Evolutionary conservation across 2,888 invertebrate genomes (phyloP), one percentile per base, ranked within the genome.

Genomic region (Mythimna vitellina): DNA sequence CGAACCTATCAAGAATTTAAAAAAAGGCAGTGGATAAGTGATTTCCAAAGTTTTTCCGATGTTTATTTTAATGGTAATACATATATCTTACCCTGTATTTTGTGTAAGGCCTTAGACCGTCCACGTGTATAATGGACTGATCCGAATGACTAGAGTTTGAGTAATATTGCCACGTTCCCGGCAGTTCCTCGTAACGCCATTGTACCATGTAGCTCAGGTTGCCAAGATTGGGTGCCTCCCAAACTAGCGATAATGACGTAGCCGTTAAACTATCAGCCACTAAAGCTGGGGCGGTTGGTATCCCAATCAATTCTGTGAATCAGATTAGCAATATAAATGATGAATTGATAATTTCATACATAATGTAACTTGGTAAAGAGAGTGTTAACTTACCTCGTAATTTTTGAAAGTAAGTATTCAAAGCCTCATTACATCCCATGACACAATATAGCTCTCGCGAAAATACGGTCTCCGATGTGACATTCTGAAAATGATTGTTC

Each of bases 31-130:
- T 29, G 29, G 29, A 29, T 38, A 14, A 56, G 42, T 53, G n/a
- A 51, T 51, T n/a, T 20, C 22, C 22, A 22, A 25, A 22, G 42
- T 46, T 46, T 46, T 46, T 42, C 17, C n/a, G 12, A 49, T 67
- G 1, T 42, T 73, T n/a, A 9, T 49, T 49, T 65, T 29, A 58
- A 35, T 8, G 8, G 7, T 49, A 49, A 32, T 12, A 29, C 29
- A 29, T 29, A 22, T 35, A 12, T 54, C 96, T 95, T 95, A 99
- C 99, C 96, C 98, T 97, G 91, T 99, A 99, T 90, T 98, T 98
- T 0, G 99, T 98, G 90, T 98, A 99, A 0, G 99, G 99, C 83
- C 98, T 97, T 64, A 99, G 96, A 83, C 98, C 97, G 81, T 98
- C 97, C 12, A 99, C 97, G 38, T 97, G 96, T 84, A 98, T 98